Percentiles rank a stretch among this genome's conserved stretches.
phyloP scores from a whole-genome alignment of 2,888 invertebrate genomes.

The Eucriotettix oculatus region DNA sequence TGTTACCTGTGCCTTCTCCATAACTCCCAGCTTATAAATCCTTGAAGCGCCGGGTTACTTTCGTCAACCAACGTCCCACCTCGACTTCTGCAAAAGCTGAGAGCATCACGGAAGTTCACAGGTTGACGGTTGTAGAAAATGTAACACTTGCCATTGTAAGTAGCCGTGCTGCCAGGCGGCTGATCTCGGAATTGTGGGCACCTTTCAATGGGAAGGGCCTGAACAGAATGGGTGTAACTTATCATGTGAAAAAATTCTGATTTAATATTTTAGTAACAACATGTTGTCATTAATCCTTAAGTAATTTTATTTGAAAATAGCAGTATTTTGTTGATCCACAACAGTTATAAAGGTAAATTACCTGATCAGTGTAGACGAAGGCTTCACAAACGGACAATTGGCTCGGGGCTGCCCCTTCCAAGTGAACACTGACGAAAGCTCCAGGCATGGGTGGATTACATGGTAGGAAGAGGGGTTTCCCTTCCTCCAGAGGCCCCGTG shows the following conservation, averaged over 20 bases:
- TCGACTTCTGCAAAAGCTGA: slow-evolving; percentile 60
- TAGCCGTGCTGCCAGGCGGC: slow-evolving; percentile 81
- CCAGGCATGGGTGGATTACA: slow-evolving; percentile 93
- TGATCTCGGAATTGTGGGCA: slow-evolving; percentile 87
- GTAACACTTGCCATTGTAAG: slow-evolving; percentile 89
- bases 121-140: slow-evolving; percentile 84
- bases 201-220: slow-evolving; percentile 76
- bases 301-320: too few relatives aligned
- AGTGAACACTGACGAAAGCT: slow-evolving; percentile 81
- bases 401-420: slow-evolving; percentile 52
- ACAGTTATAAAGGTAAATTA: slow-evolving; percentile 13
- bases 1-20: slow-evolving; percentile 68
- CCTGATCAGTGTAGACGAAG: slow-evolving; percentile 82
- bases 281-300: background rate
- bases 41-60: slow-evolving; percentile 84
- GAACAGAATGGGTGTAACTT: slow-evolving; percentile 11
- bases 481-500: slow-evolving; percentile 71
- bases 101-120: slow-evolving; percentile 58
- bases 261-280: background rate
- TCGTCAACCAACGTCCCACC: slow-evolving; percentile 80
- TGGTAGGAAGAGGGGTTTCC: slow-evolving; percentile 77
- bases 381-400: slow-evolving; percentile 83
- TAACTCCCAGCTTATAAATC: slow-evolving; percentile 87
- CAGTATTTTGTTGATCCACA: too few relatives aligned
- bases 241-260: background rate